Conservation (phyloP, 2,113 vertebrate genomes). For the Puntigrus tetrazona region DNA sequence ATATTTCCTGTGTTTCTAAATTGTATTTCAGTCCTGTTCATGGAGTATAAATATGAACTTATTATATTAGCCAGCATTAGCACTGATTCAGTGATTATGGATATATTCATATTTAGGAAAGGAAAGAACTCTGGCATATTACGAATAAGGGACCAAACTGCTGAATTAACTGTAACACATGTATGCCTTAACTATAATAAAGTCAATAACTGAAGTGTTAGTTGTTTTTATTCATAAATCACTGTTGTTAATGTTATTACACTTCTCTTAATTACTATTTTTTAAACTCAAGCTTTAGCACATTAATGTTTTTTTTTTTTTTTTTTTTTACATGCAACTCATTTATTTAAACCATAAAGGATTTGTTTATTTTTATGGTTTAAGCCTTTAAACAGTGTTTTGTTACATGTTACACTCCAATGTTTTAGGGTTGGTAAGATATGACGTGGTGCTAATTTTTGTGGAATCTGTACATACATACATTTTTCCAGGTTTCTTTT, state of each 20-base stretch:
- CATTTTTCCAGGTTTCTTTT: neutral
- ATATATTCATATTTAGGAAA: neutral
- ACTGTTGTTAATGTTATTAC: neutral
- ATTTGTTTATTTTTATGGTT: neutral
- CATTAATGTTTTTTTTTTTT: neutral
- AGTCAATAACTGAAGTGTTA: neutral
- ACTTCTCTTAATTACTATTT: neutral
- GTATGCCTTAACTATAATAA: constrained; percentile 27
- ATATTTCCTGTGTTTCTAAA: constrained; percentile 6
- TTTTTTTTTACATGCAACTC: neutral
- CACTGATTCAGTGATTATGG: neutral
- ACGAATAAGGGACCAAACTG: constrained; percentile 9
- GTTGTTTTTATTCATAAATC: neutral
- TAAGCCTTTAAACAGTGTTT: neutral
- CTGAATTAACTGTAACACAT: constrained; percentile 12
- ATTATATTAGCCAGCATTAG: neutral
- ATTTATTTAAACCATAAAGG: neutral
- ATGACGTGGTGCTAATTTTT: neutral
- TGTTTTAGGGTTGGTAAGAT: neutral
- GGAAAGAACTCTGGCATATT: constrained; percentile 7
- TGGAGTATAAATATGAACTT: neutral
- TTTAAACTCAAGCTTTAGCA: neutral
- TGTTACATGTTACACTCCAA: neutral
- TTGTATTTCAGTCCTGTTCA: neutral
- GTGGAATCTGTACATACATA: neutral